A percentile compares a stretch with the other conserved stretches of the same genome.
Conservation (phyloP, 2,113 vertebrate genomes). For the Origma solitaria region DNA sequence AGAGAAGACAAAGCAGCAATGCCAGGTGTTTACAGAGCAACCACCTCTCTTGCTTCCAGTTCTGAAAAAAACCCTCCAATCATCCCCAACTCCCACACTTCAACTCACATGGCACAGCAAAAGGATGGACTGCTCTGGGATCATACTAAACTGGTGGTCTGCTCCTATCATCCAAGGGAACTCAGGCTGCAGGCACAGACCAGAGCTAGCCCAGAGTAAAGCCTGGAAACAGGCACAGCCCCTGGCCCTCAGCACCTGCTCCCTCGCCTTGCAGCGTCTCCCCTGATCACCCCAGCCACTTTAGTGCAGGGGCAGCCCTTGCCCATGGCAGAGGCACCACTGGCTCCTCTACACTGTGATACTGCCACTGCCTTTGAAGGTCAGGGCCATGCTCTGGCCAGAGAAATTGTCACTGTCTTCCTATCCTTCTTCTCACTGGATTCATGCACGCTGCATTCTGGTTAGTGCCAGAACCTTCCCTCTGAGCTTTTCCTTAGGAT, state of each 20-base stretch:
- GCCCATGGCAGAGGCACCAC: rapidly evolving
- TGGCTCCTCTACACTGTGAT: rapidly evolving
- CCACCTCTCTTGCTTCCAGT: background rate
- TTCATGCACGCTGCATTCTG: rapidly evolving
- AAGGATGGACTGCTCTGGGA: background rate
- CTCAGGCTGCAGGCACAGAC: background rate
- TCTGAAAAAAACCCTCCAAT: background rate
- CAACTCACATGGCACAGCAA: background rate
- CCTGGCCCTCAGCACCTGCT: background rate
- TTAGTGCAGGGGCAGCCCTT: background rate
- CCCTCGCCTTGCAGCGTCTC: background rate
- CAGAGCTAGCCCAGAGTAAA: background rate
- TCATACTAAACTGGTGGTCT: background rate
- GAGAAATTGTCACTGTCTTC: background rate
- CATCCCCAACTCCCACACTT: background rate
- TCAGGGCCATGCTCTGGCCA: background rate
- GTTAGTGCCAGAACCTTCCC: background rate
- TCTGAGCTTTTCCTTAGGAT: background rate
- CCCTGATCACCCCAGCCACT: no score
- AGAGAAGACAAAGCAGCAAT: background rate
- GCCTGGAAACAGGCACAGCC: background rate
- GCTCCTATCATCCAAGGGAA: background rate
- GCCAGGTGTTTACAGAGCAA: background rate
- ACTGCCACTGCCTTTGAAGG: background rate
- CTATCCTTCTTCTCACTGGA: background rate